Percentiles rank a stretch among this genome's conserved stretches.
phyloP scores from a whole-genome alignment of 1,140 invertebrate genomes.

The Neodiprion fabricii region DNA sequence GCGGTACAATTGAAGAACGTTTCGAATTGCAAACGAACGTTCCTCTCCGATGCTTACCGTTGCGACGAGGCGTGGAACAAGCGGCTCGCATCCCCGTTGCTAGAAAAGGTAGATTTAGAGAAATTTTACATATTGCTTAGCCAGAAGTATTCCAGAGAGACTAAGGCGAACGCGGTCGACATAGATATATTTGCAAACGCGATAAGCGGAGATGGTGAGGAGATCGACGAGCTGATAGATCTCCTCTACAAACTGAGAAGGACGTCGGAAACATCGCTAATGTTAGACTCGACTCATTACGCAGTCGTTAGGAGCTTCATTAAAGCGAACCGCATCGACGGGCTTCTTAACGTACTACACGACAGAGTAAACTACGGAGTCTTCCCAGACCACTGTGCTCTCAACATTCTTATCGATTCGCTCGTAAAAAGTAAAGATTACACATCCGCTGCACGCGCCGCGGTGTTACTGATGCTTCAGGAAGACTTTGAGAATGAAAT shows the following conservation, averaged over 20 bases:
- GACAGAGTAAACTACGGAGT: constrained; percentile 89
- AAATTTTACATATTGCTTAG: constrained; percentile 72
- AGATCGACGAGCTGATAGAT: constrained; percentile 72
- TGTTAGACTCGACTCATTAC: constrained; percentile 81
- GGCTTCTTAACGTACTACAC: constrained; percentile 76
- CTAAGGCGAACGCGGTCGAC: constrained; percentile 72
- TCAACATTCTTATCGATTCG: constrained; percentile 83
- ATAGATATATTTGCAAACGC: constrained; percentile 77
- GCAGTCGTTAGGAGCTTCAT: constrained; percentile 77
- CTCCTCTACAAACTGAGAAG: constrained; percentile 74
- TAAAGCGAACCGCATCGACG: constrained; percentile 62
- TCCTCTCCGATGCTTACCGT: constrained; percentile 71
- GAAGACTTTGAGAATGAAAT: constrained; percentile 83
- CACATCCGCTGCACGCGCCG: constrained; percentile 77
- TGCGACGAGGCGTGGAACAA: constrained; percentile 72
- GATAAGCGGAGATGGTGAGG: constrained; percentile 55
- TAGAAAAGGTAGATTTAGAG: constrained; percentile 69
- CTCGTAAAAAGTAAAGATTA: constrained; percentile 76
- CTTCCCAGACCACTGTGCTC: constrained; percentile 81
- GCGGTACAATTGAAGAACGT: constrained; percentile 19
- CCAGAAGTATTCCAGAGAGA: constrained; percentile 61
- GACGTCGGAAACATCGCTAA: constrained; percentile 71
- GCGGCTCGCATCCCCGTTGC: constrained; percentile 65
- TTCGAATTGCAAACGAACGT: constrained; percentile 45
- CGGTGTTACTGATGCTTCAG: constrained; percentile 84